Percentiles rank a stretch among this genome's conserved stretches.
Conservation (phyloP, 2,797 vertebrate species). For the Ataeniobius toweri region DNA sequence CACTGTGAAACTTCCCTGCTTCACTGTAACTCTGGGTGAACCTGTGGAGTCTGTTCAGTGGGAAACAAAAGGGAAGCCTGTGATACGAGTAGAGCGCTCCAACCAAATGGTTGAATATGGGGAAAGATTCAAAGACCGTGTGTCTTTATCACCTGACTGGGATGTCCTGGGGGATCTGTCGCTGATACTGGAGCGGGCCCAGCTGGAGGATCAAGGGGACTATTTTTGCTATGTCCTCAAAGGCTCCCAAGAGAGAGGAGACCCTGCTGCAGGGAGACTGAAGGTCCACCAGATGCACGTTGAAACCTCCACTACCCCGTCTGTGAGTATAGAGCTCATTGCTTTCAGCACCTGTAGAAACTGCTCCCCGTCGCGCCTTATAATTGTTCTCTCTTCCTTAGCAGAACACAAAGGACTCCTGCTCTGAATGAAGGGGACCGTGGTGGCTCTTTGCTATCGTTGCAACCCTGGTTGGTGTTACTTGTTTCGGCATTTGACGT, state of each 20-base stretch:
- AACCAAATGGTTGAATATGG: background rate
- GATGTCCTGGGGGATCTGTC: background rate
- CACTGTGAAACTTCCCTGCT: background rate
- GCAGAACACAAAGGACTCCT: no score
- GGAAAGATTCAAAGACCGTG: background rate
- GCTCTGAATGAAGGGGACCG: no score
- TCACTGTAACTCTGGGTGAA: background rate
- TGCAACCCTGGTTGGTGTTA: no score
- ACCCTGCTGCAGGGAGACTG: background rate
- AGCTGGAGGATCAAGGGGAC: background rate
- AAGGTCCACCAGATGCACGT: background rate
- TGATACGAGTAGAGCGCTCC: background rate
- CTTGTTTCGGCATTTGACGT: no score
- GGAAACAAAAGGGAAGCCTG: background rate
- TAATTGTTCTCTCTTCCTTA: no score
- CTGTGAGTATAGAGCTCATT: background rate
- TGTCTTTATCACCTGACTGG: background rate
- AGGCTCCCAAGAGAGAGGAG: accelerated
- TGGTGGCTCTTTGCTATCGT: no score
- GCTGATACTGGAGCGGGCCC: background rate
- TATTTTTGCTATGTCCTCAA: background rate
- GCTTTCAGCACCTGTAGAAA: background rate
- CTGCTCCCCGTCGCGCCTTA: no score
- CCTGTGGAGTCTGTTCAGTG: background rate
- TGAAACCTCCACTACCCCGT: background rate